Conservation (phyloP, 2,888 invertebrate genomes). For the Mimas tiliae region DNA sequence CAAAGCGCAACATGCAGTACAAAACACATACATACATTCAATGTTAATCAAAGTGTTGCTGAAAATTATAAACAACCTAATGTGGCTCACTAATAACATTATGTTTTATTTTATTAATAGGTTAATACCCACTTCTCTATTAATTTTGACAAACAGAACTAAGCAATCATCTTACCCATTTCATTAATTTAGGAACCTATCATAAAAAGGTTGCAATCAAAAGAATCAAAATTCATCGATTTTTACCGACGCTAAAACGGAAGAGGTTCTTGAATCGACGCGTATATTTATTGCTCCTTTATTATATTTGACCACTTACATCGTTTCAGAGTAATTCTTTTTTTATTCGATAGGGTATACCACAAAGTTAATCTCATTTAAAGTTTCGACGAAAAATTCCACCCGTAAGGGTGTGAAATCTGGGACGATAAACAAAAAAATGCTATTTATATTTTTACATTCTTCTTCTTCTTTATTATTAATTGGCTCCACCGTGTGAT, state of each 20-base stretch:
- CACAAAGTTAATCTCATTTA: too few species aligned
- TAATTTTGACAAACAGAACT: background rate
- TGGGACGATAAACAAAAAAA: too few species aligned
- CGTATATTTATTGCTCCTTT: too few species aligned
- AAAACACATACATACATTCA: slow-evolving; percentile 28
- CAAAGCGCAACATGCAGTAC: slow-evolving; percentile 59
- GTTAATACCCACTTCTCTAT: background rate
- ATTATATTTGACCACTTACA: too few species aligned
- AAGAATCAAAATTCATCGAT: background rate
- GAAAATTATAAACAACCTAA: slow-evolving; percentile 15
- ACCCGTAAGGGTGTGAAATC: too few species aligned
- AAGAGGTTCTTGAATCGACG: too few species aligned
- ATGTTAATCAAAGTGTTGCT: slow-evolving; percentile 16
- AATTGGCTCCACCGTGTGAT: too few species aligned
- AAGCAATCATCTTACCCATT: background rate
- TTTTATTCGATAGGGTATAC: too few species aligned
- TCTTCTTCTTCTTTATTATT: too few species aligned
- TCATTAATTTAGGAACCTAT: background rate
- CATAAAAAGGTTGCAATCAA: background rate
- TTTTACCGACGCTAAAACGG: background rate
- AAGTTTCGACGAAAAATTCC: too few species aligned
- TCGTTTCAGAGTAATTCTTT: too few species aligned
- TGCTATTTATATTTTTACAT: too few species aligned
- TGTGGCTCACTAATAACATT: background rate
- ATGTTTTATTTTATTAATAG: background rate